Evolutionary conservation across 2,113 vertebrate species (phyloP).

Genomic region (Melanerpes formicivorus): DNA sequence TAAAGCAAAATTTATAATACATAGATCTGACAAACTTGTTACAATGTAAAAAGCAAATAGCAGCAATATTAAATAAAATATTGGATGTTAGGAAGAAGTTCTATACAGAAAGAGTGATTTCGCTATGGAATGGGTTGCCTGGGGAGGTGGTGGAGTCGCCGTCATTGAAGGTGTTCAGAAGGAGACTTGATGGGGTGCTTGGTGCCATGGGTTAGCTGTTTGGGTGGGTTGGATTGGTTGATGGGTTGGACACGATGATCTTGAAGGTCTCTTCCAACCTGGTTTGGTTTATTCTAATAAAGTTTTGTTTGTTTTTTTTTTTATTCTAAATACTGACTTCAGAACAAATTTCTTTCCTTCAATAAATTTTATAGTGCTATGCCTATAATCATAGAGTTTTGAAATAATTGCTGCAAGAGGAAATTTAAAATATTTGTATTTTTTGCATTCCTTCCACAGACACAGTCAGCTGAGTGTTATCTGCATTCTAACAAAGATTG

Average conservation of each 20-base stretch:
- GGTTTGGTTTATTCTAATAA: too few relatives aligned
- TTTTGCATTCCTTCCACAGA: not conserved
- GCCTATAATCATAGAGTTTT: not conserved
- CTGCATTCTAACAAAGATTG: conserved; percentile 16
- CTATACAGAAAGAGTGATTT: too few relatives aligned
- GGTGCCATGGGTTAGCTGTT: too few relatives aligned
- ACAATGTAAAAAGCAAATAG: not conserved
- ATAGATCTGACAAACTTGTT: not conserved
- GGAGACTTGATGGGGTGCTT: too few relatives aligned
- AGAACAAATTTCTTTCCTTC: not conserved
- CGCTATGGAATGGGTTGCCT: too few relatives aligned
- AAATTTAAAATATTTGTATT: not conserved
- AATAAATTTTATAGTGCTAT: not conserved
- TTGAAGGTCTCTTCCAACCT: too few relatives aligned
- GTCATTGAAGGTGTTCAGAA: too few relatives aligned
- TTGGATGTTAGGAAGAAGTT: too few relatives aligned
- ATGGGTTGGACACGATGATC: too few relatives aligned
- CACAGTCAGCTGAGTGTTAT: not conserved
- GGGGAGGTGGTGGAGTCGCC: too few relatives aligned
- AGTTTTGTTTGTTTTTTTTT: too few relatives aligned
- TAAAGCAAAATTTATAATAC: not conserved
- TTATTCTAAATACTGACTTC: not conserved
- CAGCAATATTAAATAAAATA: not conserved
- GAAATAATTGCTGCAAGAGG: not conserved
- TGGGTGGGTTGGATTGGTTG: too few relatives aligned